Base-by-base conservation (phyloP, 2,113 vertebrate genomes). In the Aramus guarauna region DNA sequence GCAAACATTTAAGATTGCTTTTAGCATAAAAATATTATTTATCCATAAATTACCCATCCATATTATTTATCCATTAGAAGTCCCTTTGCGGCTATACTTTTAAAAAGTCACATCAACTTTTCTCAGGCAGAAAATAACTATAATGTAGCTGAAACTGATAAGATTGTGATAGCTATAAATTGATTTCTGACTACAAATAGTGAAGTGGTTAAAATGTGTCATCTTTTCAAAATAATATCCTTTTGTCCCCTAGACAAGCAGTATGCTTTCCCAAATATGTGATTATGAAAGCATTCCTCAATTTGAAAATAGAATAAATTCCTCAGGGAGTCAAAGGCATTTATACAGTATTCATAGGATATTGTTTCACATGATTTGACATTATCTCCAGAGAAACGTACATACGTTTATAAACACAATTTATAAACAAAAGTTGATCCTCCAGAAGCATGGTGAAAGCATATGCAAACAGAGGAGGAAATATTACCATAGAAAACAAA, bases 1-100 rank as follows among this genome's bases (percentile, higher is more conserved):
- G 94, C 91, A 97, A 98, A 97, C 95, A 89, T 93, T 92, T 94
- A 92, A 95, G 93, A 97, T 96, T 94, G 91, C 90, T 94, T 97
- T 83, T 66, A 92, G 82, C 96, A 92, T 94, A 84, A 92, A 96
- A 96, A 93, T 92, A 94, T 86, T 96, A 97, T 97, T 97, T 97
- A 85, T 95, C 93, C 83, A 82, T 96, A 96, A 96, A 91, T 91
- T 90, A 73, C 68, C 50, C 69, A 23, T 41, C 47, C 53, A 81
- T 85, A 85, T 94, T 97, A 97, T 98, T 97, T 96, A 86, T 95
- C 96, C 92, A 88, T 96, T 96, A 94, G 48, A 87, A 81, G 30
- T 69, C 64, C 59, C 53, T 88, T 34, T 84, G 77, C 71, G 67
- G 71, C 91, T 79, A 1, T 1, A 17, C 62, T 56, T 58, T 52